Evolutionary conservation across 1,140 invertebrate genomes (phyloP).

Genomic region (Reticulitermes speratus): DNA sequence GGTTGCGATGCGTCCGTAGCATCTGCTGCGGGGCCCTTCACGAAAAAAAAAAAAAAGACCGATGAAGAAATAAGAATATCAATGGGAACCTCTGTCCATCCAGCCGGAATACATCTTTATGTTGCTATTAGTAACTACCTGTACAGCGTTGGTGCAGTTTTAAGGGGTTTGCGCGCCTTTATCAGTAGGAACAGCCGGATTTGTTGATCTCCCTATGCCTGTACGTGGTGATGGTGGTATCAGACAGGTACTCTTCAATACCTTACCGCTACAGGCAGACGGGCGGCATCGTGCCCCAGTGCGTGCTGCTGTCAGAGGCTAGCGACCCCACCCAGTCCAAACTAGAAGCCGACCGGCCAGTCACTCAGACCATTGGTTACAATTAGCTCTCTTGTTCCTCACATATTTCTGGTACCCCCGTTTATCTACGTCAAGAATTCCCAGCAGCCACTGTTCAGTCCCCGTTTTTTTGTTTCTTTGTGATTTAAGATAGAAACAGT

Average conservation of each 20-base stretch:
- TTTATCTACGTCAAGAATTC: not conserved
- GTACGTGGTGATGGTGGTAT: not conserved
- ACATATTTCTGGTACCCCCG: constrained; percentile 4
- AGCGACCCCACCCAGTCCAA: not conserved
- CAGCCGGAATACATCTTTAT: no score
- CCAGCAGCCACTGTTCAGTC: not conserved
- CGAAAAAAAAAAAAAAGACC: no score
- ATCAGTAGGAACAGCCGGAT: no score
- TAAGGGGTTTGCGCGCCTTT: no score
- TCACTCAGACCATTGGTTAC: not conserved
- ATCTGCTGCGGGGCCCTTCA: no score
- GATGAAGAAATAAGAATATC: no score
- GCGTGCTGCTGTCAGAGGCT: not conserved
- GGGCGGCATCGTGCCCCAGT: not conserved
- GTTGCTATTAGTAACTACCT: no score
- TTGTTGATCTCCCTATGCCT: not conserved
- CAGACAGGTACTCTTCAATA: not conserved
- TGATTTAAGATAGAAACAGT: no score
- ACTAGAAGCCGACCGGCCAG: not conserved
- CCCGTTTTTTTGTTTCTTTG: no score
- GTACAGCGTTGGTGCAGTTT: no score
- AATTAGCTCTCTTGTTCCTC: constrained; percentile 10
- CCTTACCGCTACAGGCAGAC: not conserved
- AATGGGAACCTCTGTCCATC: no score
- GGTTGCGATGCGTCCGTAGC: no score